phyloP scores from a whole-genome alignment of 2,797 vertebrate species.

The Amblyraja radiata region DNA sequence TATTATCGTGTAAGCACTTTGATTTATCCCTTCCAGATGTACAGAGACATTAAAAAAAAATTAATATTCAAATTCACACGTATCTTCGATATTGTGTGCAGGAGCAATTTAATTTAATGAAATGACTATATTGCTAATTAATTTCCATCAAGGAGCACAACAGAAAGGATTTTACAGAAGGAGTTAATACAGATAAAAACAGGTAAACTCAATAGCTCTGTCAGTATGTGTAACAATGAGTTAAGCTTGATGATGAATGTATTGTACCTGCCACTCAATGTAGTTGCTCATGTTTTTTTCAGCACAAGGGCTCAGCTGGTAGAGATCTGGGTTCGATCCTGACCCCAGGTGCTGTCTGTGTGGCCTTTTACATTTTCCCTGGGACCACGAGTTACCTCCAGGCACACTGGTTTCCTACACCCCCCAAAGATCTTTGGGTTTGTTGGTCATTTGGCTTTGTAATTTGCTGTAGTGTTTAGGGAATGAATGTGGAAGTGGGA shows the following conservation, averaged over 20 bases:
- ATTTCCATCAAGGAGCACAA: not conserved
- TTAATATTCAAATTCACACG: not conserved
- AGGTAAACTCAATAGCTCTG: not conserved
- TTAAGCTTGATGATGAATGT: not conserved
- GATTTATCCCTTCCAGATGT: not conserved
- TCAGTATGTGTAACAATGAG: not conserved
- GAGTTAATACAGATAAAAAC: not conserved
- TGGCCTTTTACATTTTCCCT: no score
- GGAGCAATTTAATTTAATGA: slow-evolving; percentile 24
- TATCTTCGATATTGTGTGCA: not conserved
- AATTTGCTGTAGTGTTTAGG: no score
- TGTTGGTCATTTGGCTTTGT: no score
- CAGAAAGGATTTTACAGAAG: not conserved
- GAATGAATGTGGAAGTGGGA: no score
- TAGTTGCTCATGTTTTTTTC: not conserved
- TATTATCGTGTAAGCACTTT: not conserved
- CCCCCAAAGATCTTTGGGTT: no score
- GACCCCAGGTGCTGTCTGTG: no score
- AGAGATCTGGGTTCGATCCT: no score
- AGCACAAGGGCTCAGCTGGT: no score
- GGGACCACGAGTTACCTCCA: no score
- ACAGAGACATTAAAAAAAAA: not conserved
- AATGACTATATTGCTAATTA: slow-evolving; percentile 1
- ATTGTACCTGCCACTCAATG: not conserved
- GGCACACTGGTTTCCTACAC: no score